phyloP scores from a whole-genome alignment of 1,140 invertebrate genomes.

The Nomia melanderi region DNA sequence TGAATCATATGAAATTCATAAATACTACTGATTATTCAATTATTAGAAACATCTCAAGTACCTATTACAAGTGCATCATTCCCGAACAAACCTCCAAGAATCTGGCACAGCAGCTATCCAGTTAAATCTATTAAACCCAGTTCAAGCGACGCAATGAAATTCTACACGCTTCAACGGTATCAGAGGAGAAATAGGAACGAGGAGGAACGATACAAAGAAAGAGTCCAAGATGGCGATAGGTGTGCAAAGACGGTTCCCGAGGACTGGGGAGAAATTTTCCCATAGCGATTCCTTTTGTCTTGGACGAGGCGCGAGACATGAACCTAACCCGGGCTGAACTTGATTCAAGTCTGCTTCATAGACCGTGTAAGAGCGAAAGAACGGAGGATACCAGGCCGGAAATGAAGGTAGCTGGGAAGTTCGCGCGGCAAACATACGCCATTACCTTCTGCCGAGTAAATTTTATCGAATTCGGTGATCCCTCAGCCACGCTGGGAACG shows the following conservation, averaged over 20 bases:
- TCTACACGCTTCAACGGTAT: background rate
- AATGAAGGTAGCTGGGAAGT: conserved; percentile 26
- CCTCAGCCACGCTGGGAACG: background rate
- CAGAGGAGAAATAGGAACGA: background rate
- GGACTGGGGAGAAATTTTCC: conserved; percentile 41
- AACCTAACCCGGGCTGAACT: conserved; percentile 41
- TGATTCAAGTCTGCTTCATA: conserved; percentile 41
- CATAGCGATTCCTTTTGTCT: conserved; percentile 49
- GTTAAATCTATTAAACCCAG: no score
- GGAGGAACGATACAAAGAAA: conserved; percentile 24
- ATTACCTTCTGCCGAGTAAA: conserved; percentile 36
- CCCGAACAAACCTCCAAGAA: no score
- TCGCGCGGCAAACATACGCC: conserved; percentile 19
- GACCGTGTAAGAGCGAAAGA: background rate
- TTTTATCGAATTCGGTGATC: conserved; percentile 34
- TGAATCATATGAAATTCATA: no score
- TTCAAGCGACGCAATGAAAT: conserved; percentile 9
- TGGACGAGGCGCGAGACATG: conserved; percentile 13
- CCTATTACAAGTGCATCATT: no score
- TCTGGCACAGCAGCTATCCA: no score
- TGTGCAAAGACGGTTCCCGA: conserved; percentile 29
- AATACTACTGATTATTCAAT: no score
- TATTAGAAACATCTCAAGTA: no score
- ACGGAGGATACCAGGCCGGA: background rate
- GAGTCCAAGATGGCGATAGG: conserved; percentile 2